A percentile compares a stretch with the other conserved stretches of the same genome.
Conservation (phyloP, 2,113 vertebrate genomes). For the Ranitomeya variabilis region DNA sequence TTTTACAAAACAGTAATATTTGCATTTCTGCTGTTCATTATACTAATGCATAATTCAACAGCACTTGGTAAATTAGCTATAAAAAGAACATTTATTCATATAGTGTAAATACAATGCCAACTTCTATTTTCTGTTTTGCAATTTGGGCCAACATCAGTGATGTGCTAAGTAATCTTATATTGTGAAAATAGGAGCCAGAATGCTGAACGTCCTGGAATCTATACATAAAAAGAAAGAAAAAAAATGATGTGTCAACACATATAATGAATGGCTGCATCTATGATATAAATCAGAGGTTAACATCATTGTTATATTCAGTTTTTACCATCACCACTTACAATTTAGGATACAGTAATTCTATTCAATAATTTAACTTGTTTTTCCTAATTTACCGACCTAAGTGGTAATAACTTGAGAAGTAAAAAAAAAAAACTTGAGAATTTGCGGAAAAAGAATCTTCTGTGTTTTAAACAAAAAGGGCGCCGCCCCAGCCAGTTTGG, state of each 20-base stretch:
- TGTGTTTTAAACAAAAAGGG: no score
- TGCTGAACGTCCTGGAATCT: not conserved
- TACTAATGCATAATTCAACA: constrained; percentile 34
- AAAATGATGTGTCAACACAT: constrained; percentile 5
- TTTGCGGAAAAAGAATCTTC: no score
- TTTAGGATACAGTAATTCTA: not conserved
- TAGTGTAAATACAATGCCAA: constrained; percentile 33
- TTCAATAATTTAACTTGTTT: not conserved
- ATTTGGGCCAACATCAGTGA: constrained; percentile 36
- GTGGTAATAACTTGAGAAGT: not conserved
- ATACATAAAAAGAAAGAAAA: constrained; percentile 12
- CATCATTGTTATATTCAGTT: not conserved
- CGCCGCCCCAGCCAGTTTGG: no score
- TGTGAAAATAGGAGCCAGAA: constrained; percentile 2
- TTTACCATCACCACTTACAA: not conserved
- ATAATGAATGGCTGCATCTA: not conserved
- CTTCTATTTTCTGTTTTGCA: constrained; percentile 1
- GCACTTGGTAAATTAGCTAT: constrained; percentile 43
- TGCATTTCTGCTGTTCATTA: constrained; percentile 33
- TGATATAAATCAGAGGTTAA: not conserved
- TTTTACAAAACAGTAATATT: constrained; percentile 20
- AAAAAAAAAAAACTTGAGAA: no score
- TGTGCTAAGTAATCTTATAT: constrained; percentile 24
- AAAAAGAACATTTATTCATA: constrained; percentile 39
- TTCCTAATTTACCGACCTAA: not conserved